Evolutionary conservation across 1,140 invertebrate genomes (phyloP), one percentile per base, ranked within the genome.

Genomic region (Grapholita molesta): DNA sequence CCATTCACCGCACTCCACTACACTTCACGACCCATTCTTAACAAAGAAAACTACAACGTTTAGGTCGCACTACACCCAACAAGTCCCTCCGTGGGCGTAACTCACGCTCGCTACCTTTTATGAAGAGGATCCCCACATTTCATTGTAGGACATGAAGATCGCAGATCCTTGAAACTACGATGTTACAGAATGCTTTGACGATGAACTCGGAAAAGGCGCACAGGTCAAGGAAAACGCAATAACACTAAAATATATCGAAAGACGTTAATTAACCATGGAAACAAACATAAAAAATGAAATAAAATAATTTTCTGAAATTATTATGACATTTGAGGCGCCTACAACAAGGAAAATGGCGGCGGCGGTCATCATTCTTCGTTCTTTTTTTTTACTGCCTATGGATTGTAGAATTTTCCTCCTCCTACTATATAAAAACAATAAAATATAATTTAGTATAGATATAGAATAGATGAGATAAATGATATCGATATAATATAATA

Each of bases 321-420:
- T 91, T 91, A 91, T 91, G 89, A 91, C 87, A 91, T 91, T 90
- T 90, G 87, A 89, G 78, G 86, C 88, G 88, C 87, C 87, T 89
- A 91, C 86, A 89, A 91, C 87, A 91, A 90, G 87, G 86, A 91
- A 91, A 89, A 91, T 91, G 89, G 89, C 88, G 89, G 78, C 80
- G 70, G 30, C 76, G 79, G 74, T 61, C 48, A 79, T 74, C 32
- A 48, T 61, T 61, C 55, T 30, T 61, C 25, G 6, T 61, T 61
- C 52, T 30, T 61, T 61, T 61, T 52, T 61, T 61, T 30, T 15
- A 28, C 53, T 57, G 25, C 55, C 28, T 28, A 61, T 28, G 25
- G n/a, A 28, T 25, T 15, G 28, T 61, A 61, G 24, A 28, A 30
- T 32, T 32, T 61, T 23, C 18, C 52, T 30, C 38, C 18, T 5